phyloP scores from a whole-genome alignment of 2,113 vertebrate species.

The Cyphomyrus plagiostoma region DNA sequence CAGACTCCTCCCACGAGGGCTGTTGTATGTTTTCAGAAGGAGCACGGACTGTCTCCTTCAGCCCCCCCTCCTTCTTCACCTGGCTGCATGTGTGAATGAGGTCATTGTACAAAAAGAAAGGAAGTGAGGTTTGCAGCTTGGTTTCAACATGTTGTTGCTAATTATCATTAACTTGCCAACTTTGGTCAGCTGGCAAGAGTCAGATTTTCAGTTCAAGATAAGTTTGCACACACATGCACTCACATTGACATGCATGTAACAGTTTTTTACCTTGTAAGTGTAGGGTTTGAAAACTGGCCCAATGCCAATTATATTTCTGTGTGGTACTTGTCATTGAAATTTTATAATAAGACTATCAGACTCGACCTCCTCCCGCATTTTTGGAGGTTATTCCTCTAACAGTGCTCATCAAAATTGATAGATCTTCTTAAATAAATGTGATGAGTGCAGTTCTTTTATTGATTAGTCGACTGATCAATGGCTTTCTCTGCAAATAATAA shows the following conservation, averaged over 20 bases:
- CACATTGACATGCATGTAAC: not conserved
- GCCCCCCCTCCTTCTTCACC: constrained; percentile 44
- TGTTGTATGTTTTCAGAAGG: not conserved
- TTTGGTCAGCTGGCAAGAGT: not conserved
- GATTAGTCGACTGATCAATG: not conserved
- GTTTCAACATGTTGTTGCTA: not conserved
- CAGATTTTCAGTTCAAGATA: not conserved
- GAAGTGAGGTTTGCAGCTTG: not conserved
- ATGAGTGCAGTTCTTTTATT: not conserved
- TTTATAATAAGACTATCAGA: not conserved
- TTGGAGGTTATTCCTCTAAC: not conserved
- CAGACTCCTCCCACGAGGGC: constrained; percentile 35
- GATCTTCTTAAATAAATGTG: not conserved
- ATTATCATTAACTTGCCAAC: not conserved
- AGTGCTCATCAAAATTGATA: not conserved
- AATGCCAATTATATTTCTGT: not conserved
- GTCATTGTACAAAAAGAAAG: not conserved
- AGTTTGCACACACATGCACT: not conserved
- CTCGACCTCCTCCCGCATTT: not conserved
- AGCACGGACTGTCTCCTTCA: constrained; percentile 42
- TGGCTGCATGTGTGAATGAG: constrained; percentile 44
- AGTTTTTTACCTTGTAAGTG: not conserved
- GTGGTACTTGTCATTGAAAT: not conserved
- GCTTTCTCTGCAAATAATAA: not conserved
- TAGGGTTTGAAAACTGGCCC: not conserved